Conservation (phyloP, 1,140 invertebrate species). For the Tribolium madens region DNA sequence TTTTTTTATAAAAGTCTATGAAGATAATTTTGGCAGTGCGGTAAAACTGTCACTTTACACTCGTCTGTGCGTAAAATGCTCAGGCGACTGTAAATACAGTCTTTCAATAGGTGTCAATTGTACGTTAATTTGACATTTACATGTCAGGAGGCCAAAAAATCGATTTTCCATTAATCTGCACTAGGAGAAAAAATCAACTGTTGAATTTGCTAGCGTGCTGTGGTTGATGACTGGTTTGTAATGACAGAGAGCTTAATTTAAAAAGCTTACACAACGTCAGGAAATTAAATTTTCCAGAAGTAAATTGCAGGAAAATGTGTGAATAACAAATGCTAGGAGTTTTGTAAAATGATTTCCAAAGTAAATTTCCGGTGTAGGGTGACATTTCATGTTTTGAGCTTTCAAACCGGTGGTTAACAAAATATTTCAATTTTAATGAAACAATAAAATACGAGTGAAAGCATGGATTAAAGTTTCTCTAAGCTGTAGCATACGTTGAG, state of each 20-base stretch:
- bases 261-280: conserved; percentile 4
- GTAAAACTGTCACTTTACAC: too few species aligned
- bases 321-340: background rate
- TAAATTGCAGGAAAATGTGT: background rate
- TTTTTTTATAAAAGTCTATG: too few species aligned
- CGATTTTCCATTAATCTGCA: background rate
- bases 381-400: too few species aligned
- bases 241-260: background rate
- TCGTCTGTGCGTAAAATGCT: too few species aligned
- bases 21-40: too few species aligned
- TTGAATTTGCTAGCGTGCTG: background rate
- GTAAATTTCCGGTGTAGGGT: background rate
- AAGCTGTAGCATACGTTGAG: background rate
- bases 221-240: background rate
- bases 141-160: too few species aligned
- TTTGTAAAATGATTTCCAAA: conserved; percentile 23
- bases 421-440: background rate
- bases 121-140: too few species aligned
- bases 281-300: conserved; percentile 19
- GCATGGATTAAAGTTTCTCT: background rate
- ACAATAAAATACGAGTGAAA: background rate
- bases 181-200: background rate
- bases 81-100: too few species aligned
- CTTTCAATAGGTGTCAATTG: too few species aligned
- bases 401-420: too few species aligned